phyloP scores from a whole-genome alignment of 1,140 invertebrate genomes.

The Stenopsyche tienmushanensis region DNA sequence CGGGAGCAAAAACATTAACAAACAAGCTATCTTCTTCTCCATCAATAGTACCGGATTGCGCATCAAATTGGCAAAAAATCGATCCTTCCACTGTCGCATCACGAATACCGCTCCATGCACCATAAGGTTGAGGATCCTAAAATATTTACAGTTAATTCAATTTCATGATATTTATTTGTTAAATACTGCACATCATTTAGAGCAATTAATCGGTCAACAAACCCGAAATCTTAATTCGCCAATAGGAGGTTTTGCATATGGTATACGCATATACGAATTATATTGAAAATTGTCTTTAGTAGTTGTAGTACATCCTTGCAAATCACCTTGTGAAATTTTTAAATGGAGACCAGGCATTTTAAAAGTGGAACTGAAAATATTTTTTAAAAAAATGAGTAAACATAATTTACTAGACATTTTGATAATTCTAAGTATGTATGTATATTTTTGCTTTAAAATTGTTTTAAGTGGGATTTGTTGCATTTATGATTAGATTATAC shows the following conservation, averaged over 20 bases:
- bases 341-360: not conserved
- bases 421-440: too few relatives aligned
- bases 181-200: not conserved
- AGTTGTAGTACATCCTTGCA: not conserved
- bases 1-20: slow-evolving; percentile 30
- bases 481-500: too few relatives aligned
- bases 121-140: slow-evolving; percentile 20
- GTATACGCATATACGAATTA: not conserved
- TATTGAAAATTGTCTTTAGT: not conserved
- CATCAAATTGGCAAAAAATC: slow-evolving; percentile 9
- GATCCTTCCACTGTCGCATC: slow-evolving; percentile 12
- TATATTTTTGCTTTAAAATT: too few relatives aligned
- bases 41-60: slow-evolving; percentile 38
- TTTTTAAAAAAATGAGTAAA: too few relatives aligned
- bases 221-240: not conserved
- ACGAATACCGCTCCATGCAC: slow-evolving; percentile 9
- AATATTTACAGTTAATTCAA: not conserved
- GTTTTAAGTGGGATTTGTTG: too few relatives aligned
- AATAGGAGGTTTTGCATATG: not conserved
- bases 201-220: not conserved
- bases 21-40: slow-evolving; percentile 33
- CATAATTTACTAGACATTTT: too few relatives aligned
- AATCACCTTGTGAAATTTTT: not conserved
- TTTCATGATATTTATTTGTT: not conserved
- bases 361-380: too few relatives aligned